Percentiles rank a stretch among this genome's conserved stretches.
Conservation (phyloP, 2,113 vertebrate species). For the Stercorarius parasiticus region DNA sequence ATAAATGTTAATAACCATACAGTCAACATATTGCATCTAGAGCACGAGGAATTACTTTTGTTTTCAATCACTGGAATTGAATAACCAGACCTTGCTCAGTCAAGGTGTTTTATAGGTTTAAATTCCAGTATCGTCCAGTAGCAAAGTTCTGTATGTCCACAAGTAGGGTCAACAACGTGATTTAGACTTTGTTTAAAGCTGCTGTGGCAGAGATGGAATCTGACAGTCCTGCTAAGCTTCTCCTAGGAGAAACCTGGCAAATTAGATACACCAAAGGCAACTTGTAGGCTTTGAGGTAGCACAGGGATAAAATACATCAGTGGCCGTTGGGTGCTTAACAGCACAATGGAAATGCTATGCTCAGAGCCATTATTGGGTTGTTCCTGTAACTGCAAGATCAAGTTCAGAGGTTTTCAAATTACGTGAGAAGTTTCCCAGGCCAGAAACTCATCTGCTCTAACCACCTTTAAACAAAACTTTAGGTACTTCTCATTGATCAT, state of each 20-base stretch:
- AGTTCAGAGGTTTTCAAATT: neutral
- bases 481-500: neutral
- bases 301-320: neutral
- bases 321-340: neutral
- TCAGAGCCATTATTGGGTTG: neutral
- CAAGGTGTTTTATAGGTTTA: neutral
- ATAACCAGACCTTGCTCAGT: neutral
- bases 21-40: neutral
- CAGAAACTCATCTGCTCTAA: neutral
- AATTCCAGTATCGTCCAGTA: accelerated
- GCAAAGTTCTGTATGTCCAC: neutral
- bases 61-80: neutral
- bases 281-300: neutral
- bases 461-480: neutral
- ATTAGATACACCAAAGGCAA: neutral
- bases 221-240: neutral
- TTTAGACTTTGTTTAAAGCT: neutral
- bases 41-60: neutral
- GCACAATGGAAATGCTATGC: neutral
- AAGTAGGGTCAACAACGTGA: neutral
- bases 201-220: neutral
- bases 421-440: neutral
- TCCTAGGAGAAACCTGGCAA: neutral
- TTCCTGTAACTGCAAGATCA: neutral
- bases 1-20: neutral